Percentiles rank a stretch among this genome's conserved stretches.
Conservation (phyloP, 1,140 invertebrate genomes). For the Aphelenchoides avenae region DNA sequence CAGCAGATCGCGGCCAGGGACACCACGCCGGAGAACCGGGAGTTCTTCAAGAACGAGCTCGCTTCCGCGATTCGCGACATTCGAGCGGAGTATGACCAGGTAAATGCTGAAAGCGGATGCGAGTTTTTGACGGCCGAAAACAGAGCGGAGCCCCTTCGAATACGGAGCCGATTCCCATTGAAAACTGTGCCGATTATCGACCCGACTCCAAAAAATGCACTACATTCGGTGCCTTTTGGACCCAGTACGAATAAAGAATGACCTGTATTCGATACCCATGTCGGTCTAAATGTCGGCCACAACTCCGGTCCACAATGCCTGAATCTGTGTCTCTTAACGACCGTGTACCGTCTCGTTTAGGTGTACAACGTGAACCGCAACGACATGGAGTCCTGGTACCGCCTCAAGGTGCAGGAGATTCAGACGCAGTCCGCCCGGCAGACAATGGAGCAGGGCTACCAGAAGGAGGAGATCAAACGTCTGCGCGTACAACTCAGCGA, state of each 20-base stretch:
- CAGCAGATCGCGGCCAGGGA: constrained; percentile 63
- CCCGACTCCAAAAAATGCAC: too few relatives aligned
- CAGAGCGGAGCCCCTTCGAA: too few relatives aligned
- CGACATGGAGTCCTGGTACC: constrained; percentile 60
- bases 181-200: too few relatives aligned
- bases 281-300: too few relatives aligned
- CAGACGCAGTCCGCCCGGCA: constrained; percentile 63
- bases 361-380: constrained; percentile 62
- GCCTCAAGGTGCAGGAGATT: constrained; percentile 62
- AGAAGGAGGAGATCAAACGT: constrained; percentile 63
- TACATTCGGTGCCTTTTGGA: too few relatives aligned
- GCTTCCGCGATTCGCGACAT: constrained; percentile 63
- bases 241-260: too few relatives aligned
- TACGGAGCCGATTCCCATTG: too few relatives aligned
- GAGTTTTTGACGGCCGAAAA: too few relatives aligned
- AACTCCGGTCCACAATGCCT: too few relatives aligned
- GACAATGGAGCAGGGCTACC: constrained; percentile 63
- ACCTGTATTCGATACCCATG: too few relatives aligned
- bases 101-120: too few relatives aligned
- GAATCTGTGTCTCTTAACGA: too few relatives aligned
- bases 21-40: constrained; percentile 63
- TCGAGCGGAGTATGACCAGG: constrained; percentile 62
- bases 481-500: constrained; percentile 61
- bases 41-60: constrained; percentile 63
- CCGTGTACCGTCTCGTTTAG: constrained; percentile 59